These are phyloP conservation scores for Drosophila barbarae DNA, from an alignment of 2,888 invertebrate species.

Conservation along the genomic window DNA sequence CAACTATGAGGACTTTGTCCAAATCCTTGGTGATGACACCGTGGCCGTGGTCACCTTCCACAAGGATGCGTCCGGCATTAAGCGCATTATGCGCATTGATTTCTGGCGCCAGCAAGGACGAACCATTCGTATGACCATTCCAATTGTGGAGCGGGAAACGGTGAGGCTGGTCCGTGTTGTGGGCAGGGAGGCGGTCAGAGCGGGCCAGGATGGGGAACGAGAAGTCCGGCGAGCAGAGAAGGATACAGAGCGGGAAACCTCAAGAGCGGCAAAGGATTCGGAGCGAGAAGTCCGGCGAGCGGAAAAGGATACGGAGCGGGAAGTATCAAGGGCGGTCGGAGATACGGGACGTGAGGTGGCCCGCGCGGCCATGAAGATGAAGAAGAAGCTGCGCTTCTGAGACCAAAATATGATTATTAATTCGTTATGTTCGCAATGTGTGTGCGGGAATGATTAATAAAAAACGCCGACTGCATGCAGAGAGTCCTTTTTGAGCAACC, in stretches of 20 bases:
- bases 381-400: constrained; percentile 18
- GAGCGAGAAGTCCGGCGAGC: not conserved
- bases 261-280: constrained; percentile 2
- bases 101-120: not conserved
- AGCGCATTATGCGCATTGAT: not conserved
- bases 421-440: constrained; percentile 31
- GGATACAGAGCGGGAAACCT: constrained; percentile 8
- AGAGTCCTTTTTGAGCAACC: constrained; percentile 30
- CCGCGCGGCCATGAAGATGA: constrained; percentile 1
- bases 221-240: constrained; percentile 13
- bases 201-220: constrained; percentile 10
- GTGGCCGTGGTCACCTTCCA: constrained; percentile 11
- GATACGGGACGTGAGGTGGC: constrained; percentile 3
- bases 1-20: constrained; percentile 9
- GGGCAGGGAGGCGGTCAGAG: not conserved
- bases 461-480: constrained; percentile 39
- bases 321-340: constrained; percentile 4
- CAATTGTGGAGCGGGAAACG: constrained; percentile 2
- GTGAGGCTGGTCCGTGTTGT: not conserved
- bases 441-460: constrained; percentile 40
- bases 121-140: not conserved
- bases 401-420: constrained; percentile 26
- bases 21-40: constrained; percentile 7
- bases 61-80: constrained; percentile 4
- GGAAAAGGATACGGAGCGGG: constrained; percentile 8